Conservation (phyloP, 2,888 invertebrate genomes). For the Strigamia crassipes region DNA sequence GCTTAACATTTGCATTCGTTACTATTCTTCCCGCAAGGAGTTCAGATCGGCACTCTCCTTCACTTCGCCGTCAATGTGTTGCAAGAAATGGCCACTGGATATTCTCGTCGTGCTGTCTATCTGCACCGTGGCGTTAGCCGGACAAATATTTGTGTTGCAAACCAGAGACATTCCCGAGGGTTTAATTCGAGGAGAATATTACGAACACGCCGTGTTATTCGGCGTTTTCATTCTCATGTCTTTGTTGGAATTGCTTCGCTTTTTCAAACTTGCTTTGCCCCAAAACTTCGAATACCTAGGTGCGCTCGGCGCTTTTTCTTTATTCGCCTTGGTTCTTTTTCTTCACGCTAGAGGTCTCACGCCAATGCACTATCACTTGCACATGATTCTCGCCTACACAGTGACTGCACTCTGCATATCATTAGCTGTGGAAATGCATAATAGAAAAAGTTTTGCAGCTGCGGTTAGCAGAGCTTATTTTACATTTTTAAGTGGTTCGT, state of each 20-base stretch:
- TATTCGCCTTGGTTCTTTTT: background rate
- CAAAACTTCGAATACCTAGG: background rate
- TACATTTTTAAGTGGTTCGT: background rate
- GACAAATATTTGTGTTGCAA: background rate
- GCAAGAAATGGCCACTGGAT: slow-evolving; percentile 11
- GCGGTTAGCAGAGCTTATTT: background rate
- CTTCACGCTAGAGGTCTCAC: slow-evolving; percentile 22
- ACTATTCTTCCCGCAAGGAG: background rate
- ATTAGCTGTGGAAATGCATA: background rate
- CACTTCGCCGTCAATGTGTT: background rate
- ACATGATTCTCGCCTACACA: slow-evolving; percentile 13
- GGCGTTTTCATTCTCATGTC: background rate
- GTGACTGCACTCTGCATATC: background rate
- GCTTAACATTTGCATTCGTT: background rate
- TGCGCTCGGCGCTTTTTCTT: background rate
- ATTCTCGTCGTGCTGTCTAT: background rate
- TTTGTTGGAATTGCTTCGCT: background rate
- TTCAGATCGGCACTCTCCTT: background rate
- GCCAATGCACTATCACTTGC: background rate
- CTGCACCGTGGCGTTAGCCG: background rate
- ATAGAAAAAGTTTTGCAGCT: background rate
- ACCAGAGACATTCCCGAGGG: background rate
- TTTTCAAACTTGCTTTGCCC: background rate
- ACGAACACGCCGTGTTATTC: background rate
- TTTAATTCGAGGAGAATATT: background rate